Conservation (phyloP, 2,113 vertebrate species). For the Scytalopus superciliaris region DNA sequence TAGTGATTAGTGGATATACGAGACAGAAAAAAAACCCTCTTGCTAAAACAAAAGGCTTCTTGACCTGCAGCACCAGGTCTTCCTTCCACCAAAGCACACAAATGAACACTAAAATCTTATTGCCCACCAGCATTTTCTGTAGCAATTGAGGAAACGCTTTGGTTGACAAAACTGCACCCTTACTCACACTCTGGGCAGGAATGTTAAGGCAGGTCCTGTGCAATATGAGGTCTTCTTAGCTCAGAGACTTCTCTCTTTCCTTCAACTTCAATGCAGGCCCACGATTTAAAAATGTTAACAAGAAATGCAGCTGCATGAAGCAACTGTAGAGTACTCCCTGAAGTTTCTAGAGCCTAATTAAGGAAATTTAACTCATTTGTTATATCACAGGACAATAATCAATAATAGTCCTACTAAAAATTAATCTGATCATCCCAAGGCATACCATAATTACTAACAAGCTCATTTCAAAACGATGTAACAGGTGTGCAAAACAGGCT, state of each 20-base stretch:
- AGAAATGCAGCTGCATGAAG: not conserved
- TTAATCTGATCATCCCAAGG: not conserved
- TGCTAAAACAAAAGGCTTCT: not conserved
- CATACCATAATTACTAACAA: not conserved
- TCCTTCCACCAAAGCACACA: not conserved
- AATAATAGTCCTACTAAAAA: not conserved
- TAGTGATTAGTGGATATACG: not conserved
- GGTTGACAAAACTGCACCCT: not conserved
- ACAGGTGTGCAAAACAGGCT: not conserved
- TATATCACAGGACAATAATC: not conserved
- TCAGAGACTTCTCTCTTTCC: not conserved
- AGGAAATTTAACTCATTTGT: not conserved
- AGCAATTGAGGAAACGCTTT: not conserved
- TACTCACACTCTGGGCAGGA: not conserved
- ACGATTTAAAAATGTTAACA: not conserved
- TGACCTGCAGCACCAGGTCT: not conserved
- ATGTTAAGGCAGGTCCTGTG: not conserved
- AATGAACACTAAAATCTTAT: not conserved
- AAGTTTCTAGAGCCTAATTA: not conserved
- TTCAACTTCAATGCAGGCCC: not conserved
- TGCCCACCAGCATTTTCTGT: not conserved
- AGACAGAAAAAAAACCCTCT: not conserved
- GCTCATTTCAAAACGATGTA: not conserved
- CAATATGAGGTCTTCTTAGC: not conserved
- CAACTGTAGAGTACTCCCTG: not conserved